Conservation (phyloP, 2,797 vertebrate genomes). For the Sciaenops ocellatus region DNA sequence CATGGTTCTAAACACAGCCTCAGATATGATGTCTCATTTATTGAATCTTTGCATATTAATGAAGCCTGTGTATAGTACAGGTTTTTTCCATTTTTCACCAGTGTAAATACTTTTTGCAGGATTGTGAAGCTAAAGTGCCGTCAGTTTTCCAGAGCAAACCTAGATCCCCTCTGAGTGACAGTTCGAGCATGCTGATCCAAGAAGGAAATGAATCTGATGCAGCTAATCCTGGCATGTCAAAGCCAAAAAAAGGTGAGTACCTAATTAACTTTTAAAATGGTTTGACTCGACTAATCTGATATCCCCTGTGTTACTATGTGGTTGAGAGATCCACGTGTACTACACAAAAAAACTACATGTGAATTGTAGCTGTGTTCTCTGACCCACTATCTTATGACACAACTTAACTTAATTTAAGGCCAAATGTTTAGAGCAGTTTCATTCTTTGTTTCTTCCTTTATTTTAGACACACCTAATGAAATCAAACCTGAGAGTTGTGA, state of each 20-base stretch:
- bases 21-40: neutral
- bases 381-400: constrained; percentile 49
- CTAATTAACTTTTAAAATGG: neutral
- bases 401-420: constrained; percentile 22
- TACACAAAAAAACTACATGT: constrained; percentile 31
- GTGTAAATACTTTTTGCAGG: constrained; percentile 74
- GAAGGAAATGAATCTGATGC: constrained; percentile 88
- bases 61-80: neutral
- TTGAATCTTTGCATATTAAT: neutral
- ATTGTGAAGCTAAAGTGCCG: constrained; percentile 80
- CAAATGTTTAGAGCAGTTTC: constrained; percentile 1
- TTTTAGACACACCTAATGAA: constrained; percentile 81
- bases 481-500: constrained; percentile 74
- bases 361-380: constrained; percentile 54
- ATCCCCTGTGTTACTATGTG: neutral
- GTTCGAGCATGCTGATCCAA: constrained; percentile 85
- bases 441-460: constrained; percentile 19
- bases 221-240: constrained; percentile 73
- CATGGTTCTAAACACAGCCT: neutral
- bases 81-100: neutral
- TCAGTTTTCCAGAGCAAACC: constrained; percentile 85
- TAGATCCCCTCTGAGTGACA: constrained; percentile 89
- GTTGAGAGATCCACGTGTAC: constrained; percentile 52
- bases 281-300: neutral
- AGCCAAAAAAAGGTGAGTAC: constrained; percentile 85